Conservation (phyloP, 1,140 invertebrate species). For the Vanessa tameamea region DNA sequence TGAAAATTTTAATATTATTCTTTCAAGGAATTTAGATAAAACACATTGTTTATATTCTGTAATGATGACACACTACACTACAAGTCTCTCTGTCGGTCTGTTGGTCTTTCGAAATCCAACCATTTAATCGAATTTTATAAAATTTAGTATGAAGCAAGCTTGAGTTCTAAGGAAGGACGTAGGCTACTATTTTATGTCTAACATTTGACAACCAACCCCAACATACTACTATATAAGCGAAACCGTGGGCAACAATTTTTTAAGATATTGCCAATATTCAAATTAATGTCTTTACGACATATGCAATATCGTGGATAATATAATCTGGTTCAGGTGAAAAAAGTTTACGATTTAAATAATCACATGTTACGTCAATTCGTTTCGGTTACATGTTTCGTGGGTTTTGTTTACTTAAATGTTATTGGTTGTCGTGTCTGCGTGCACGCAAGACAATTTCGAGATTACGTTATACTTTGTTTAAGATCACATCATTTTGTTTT, state of each 20-base stretch:
- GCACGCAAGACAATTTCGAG: background rate
- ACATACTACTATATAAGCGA: no score
- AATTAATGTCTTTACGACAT: slow-evolving; percentile 14
- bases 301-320: slow-evolving; percentile 11
- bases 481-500: background rate
- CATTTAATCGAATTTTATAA: no score
- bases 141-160: no score
- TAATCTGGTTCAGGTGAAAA: slow-evolving; percentile 20
- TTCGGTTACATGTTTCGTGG: slow-evolving; percentile 16
- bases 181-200: no score
- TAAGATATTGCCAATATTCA: background rate
- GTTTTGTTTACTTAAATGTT: slow-evolving; percentile 12
- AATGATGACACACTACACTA: no score
- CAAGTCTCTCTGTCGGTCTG: no score
- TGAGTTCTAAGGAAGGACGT: no score
- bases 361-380: slow-evolving; percentile 24
- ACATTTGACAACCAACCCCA: no score
- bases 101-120: no score
- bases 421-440: slow-evolving; percentile 5
- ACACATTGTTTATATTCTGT: no score
- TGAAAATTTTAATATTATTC: no score
- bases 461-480: background rate
- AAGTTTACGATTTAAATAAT: slow-evolving; percentile 23
- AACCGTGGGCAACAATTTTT: background rate
- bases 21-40: no score